Conservation (phyloP, 2,797 vertebrate species). For the Onychomys leucogaster region DNA sequence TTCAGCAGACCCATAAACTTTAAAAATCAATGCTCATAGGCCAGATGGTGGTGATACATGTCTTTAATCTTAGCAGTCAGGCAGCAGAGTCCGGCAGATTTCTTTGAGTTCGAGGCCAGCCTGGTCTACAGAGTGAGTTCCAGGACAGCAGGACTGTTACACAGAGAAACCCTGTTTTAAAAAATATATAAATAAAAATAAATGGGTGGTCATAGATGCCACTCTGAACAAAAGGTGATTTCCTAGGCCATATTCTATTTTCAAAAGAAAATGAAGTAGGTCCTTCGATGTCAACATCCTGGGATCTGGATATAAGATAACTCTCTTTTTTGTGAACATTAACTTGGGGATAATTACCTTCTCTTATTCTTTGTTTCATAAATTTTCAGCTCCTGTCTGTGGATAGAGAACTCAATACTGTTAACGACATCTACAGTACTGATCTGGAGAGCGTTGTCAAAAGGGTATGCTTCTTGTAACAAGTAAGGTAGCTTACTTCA, state of each 20-base stretch:
- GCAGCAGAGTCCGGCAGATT: neutral
- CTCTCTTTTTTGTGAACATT: neutral
- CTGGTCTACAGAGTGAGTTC: neutral
- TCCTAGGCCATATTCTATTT: neutral
- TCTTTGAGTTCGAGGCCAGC: neutral
- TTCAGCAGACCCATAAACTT: neutral
- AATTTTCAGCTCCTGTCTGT: constrained; percentile 91
- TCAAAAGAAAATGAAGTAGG: neutral
- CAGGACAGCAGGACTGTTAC: neutral
- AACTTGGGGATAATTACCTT: neutral
- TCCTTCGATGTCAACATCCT: neutral
- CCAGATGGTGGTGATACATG: rapidly evolving
- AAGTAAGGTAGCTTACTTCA: neutral
- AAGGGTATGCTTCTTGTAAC: constrained; percentile 87
- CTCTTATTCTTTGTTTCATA: neutral
- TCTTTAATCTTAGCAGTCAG: neutral
- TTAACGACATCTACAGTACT: constrained; percentile 91
- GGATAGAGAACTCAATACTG: constrained; percentile 88
- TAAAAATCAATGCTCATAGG: neutral
- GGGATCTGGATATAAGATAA: neutral
- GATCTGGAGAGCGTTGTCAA: constrained; percentile 92
- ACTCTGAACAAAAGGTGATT: neutral
- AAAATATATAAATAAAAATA: neutral
- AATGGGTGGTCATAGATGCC: neutral
- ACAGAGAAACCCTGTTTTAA: neutral